phyloP scores from a whole-genome alignment of 2,888 invertebrate genomes.

The Sialis fuliginosa region DNA sequence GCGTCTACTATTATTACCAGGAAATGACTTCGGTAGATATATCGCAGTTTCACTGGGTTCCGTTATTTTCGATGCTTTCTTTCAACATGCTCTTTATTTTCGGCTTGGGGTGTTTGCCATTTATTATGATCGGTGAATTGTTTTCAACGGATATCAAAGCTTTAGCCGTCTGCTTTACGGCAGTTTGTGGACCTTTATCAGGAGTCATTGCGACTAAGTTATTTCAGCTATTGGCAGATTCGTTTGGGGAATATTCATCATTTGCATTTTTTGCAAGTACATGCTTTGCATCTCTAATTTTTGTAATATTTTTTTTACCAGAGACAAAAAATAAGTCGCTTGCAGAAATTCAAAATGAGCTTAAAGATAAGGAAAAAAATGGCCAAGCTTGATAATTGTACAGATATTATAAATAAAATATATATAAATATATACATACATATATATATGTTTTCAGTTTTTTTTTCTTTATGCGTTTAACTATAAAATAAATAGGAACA shows the following conservation, averaged over 20 bases:
- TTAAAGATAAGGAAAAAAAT: neutral
- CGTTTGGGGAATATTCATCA: neutral
- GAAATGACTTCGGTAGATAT: neutral
- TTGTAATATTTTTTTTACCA: constrained; percentile 1
- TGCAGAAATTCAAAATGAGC: constrained; percentile 3
- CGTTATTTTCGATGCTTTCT: constrained; percentile 1
- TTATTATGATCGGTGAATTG: constrained; percentile 5
- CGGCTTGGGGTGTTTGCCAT: constrained; percentile 5
- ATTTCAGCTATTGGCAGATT: constrained; percentile 4
- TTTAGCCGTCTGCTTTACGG: constrained; percentile 2
- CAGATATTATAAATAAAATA: no score
- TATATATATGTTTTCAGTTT: no score
- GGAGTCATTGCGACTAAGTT: constrained; percentile 3
- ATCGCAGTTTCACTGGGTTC: constrained; percentile 1
- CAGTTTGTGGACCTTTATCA: constrained; percentile 1
- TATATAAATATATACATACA: no score
- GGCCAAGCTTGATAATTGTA: no score
- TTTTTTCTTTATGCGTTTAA: no score
- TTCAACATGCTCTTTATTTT: constrained; percentile 5
- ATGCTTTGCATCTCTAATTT: constrained; percentile 1
- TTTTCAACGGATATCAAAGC: constrained; percentile 5
- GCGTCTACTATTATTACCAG: constrained; percentile 3
- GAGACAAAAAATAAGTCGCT: constrained; percentile 6
- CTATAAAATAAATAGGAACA: no score
- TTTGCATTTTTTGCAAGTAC: neutral